Percentiles rank a stretch among this genome's conserved stretches.
Evolutionary conservation across 1,140 invertebrate species (phyloP).

Genomic region (Schlechtendalia chinensis): DNA sequence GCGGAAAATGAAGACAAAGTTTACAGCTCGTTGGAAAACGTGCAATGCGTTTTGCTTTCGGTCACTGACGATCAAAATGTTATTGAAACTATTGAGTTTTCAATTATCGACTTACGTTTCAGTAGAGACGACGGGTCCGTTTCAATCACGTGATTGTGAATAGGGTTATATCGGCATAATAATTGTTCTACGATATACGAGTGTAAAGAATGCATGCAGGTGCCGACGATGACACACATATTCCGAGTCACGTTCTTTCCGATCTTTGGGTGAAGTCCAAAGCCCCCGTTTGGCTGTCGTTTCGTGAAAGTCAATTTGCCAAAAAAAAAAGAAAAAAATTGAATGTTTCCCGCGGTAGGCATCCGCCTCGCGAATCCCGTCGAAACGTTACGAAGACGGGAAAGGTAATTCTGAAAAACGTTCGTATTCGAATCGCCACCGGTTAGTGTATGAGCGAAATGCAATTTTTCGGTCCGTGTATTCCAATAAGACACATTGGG

Average conservation of each 20-base stretch:
- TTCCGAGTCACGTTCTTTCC: slow-evolving; percentile 30
- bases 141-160: too few species aligned
- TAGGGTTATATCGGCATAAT: neutral
- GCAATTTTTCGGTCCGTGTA: too few species aligned
- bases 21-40: too few species aligned
- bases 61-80: too few species aligned
- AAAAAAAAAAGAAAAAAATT: slow-evolving; percentile 18
- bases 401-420: neutral
- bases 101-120: too few species aligned
- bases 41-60: too few species aligned
- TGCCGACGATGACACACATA: slow-evolving; percentile 11
- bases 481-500: too few species aligned
- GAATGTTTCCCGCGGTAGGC: neutral
- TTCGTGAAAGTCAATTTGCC: slow-evolving; percentile 36
- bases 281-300: slow-evolving; percentile 20
- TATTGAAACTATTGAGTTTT: too few species aligned
- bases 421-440: too few species aligned
- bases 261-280: slow-evolving; percentile 37
- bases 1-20: too few species aligned
- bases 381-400: neutral
- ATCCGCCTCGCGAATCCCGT: slow-evolving; percentile 7
- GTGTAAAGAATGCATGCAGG: slow-evolving; percentile 1
- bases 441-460: too few species aligned
- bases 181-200: neutral
- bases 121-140: too few species aligned